phyloP scores from a whole-genome alignment of 2,113 vertebrate species.

The Corythornis cristatus region DNA sequence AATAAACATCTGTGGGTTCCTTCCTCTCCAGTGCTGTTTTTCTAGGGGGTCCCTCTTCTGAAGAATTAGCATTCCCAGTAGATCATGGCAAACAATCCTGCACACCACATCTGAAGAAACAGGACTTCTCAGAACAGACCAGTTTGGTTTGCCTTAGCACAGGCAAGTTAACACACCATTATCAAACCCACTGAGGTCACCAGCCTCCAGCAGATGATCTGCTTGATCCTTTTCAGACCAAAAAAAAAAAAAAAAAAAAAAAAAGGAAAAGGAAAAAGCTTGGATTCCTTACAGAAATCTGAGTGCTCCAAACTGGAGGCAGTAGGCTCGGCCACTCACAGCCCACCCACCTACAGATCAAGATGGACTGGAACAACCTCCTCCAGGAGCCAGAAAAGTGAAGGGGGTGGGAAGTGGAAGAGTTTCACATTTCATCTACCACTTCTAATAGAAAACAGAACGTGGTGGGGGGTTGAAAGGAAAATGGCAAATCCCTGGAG shows the following conservation, averaged over 20 bases:
- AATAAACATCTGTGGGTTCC: conserved; percentile 49
- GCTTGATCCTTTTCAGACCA: neutral
- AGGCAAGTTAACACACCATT: conserved; percentile 55
- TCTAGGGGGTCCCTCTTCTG: conserved; percentile 26
- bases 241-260: neutral
- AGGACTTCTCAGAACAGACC: conserved; percentile 10
- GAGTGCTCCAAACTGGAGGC: conserved; percentile 44
- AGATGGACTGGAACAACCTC: conserved; percentile 42
- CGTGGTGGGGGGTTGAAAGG: neutral
- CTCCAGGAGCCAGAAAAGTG: conserved; percentile 31
- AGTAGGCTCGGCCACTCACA: conserved; percentile 22
- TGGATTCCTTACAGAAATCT: conserved; percentile 28
- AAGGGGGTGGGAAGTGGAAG: conserved; percentile 22
- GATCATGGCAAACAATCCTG: conserved; percentile 10
- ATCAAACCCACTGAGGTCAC: conserved; percentile 54
- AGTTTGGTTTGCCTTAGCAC: conserved; percentile 7
- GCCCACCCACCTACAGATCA: conserved; percentile 66
- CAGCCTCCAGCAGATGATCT: conserved; percentile 19
- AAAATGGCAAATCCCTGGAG: conserved; percentile 40
- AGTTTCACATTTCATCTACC: conserved; percentile 62
- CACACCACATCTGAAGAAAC: conserved; percentile 39
- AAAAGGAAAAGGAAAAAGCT: neutral
- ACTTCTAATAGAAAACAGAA: conserved; percentile 70
- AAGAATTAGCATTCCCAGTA: conserved; percentile 46
- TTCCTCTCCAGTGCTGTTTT: conserved; percentile 21